These are phyloP conservation scores for Bucco capensis DNA, from an alignment of 2,113 vertebrate genomes.

Conservation along the genomic window DNA sequence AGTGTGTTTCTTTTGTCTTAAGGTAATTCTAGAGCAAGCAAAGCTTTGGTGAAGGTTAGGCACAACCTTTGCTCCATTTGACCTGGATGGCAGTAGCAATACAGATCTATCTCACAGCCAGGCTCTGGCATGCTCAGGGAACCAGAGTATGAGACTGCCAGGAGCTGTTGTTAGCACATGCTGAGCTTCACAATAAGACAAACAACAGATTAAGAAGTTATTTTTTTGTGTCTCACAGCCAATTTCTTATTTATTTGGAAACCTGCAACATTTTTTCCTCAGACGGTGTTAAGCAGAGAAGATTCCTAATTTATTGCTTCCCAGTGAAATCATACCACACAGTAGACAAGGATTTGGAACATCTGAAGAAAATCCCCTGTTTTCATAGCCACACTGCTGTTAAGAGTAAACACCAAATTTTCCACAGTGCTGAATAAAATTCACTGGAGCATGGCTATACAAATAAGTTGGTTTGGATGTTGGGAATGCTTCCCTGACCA, in stretches of 20 bases:
- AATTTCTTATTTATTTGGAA: neutral
- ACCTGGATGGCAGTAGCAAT: neutral
- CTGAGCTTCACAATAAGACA: neutral
- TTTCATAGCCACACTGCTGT: neutral
- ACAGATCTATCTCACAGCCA: neutral
- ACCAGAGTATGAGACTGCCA: fast-evolving
- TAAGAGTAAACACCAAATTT: neutral
- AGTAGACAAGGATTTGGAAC: neutral
- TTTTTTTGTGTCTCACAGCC: neutral
- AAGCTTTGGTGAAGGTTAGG: neutral
- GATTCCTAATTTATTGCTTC: neutral
- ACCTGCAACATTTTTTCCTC: neutral
- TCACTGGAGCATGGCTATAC: neutral
- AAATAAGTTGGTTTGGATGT: neutral
- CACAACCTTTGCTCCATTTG: neutral
- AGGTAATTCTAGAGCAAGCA: neutral
- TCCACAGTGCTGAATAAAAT: neutral
- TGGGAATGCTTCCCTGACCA: neutral
- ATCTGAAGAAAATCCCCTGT: fast-evolving
- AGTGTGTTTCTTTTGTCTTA: neutral
- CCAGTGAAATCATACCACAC: neutral
- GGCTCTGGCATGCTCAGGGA: neutral
- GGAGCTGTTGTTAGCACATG: neutral
- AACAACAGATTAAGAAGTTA: neutral
- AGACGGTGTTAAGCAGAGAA: neutral